These are phyloP conservation scores for Pseudoips prasinana DNA, from an alignment of 2,888 invertebrate genomes.

Conservation along the genomic window DNA sequence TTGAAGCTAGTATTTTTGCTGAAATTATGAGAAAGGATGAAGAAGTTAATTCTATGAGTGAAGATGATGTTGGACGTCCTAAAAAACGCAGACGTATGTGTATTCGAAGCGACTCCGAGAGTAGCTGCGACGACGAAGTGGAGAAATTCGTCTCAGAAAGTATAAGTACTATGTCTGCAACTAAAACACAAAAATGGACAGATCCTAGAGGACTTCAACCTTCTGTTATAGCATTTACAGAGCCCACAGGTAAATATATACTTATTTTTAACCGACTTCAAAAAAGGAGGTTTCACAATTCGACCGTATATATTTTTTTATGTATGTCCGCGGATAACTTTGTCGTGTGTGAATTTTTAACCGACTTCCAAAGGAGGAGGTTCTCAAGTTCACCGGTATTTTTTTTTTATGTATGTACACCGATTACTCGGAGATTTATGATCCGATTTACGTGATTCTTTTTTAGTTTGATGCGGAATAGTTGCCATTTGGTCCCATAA, in stretches of 20 bases:
- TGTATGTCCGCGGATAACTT: too few species aligned
- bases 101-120: slow-evolving; percentile 1
- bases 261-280: slow-evolving; percentile 4
- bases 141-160: too few species aligned
- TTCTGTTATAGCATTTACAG: too few species aligned
- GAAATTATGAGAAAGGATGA: slow-evolving; percentile 6
- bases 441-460: too few species aligned
- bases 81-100: not conserved
- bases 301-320: too few species aligned
- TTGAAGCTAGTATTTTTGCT: slow-evolving; percentile 12
- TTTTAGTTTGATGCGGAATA: too few species aligned
- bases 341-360: slow-evolving; percentile 1
- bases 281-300: not conserved
- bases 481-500: too few species aligned
- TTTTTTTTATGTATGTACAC: too few species aligned
- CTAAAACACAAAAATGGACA: slow-evolving; percentile 1
- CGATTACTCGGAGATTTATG: too few species aligned
- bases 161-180: not conserved
- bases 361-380: slow-evolving; percentile 1
- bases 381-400: not conserved
- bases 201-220: slow-evolving; percentile 1
- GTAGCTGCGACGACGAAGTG: not conserved
- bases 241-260: slow-evolving; percentile 6
- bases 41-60: slow-evolving; percentile 3
- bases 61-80: slow-evolving; percentile 4